phyloP scores from a whole-genome alignment of 1,140 invertebrate species.

The Penaeus vannamei region DNA sequence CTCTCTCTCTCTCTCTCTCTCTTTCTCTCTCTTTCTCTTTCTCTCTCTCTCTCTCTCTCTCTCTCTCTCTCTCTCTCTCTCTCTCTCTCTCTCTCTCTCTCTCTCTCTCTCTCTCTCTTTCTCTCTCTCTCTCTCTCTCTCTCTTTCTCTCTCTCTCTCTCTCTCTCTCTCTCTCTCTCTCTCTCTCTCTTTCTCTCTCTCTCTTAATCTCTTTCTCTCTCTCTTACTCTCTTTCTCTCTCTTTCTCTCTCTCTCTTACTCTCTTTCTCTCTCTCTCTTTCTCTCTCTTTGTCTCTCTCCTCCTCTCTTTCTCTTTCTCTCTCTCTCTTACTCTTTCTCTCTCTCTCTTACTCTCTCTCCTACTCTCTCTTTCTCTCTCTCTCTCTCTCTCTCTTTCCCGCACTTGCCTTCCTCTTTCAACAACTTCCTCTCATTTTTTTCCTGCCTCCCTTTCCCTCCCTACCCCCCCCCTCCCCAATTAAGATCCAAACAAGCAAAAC shows the following conservation, averaged over 20 bases:
- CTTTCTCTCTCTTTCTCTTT: neutral
- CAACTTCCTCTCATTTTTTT: neutral
- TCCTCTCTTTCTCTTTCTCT: neutral
- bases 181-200: conserved; percentile 15
- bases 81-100: conserved; percentile 31
- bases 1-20: neutral
- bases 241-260: conserved; percentile 6
- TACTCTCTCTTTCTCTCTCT: conserved; percentile 6
- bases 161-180: neutral
- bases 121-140: neutral
- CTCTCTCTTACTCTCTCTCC: conserved; percentile 32
- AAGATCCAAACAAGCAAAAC: neutral
- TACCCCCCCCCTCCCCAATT: neutral
- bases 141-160: neutral
- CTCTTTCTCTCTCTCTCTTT: neutral
- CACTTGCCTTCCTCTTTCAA: neutral
- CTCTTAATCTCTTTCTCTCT: conserved; percentile 39
- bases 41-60: conserved; percentile 3
- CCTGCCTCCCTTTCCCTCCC: neutral
- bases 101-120: conserved; percentile 10
- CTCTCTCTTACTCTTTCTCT: conserved; percentile 17
- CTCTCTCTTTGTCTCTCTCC: neutral
- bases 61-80: conserved; percentile 36
- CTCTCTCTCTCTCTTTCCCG: conserved; percentile 37
- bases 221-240: conserved; percentile 15